Evolutionary conservation across 2,888 invertebrate genomes (phyloP), one percentile per base, ranked within the genome.

Genomic region (Epistrophe eligans): DNA sequence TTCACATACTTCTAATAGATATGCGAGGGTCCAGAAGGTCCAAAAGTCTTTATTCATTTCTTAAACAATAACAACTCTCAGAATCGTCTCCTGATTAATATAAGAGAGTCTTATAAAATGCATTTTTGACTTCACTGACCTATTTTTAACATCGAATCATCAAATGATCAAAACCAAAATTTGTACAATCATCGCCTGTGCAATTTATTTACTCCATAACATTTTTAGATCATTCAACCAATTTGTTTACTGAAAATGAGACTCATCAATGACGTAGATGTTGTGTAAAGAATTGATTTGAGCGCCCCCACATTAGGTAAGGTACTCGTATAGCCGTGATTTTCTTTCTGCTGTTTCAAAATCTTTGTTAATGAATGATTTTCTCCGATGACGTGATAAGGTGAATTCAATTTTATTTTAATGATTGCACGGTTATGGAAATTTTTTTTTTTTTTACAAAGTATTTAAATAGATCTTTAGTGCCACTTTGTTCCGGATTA

Each of bases 211-310:
- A 64, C 48, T 66, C 48, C 10, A 6, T 17, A 10, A 48, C n/a
- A 66, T 52, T 67, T 52, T 64, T 45, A 45, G n/a, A 64, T 64
- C 43, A 67, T 24, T 67, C 52, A 35, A 52, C 6, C 13, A 17
- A 66, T 52, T 83, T 73, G 70, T 64, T 60, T 35, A 84, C 74
- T 5, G 6, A 19, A n/a, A 0, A 15, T 1, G 48, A 43, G 35
- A 64, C 73, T 50, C 62, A 79, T 71, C 79, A 43, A 79, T 84
- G 79, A 84, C 84, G 84, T 76, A 74, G 9, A n/a, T 55, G 19
- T 2, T 6, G 2, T 10, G 35, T n/a, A 17, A 24, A 62, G 4
- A 15, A 40, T 62, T 40, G 19, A 62, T 62, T 60, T 5, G 19
- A 62, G 28, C 58, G 48, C 62, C 70, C 84, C 55, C 55, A 55